These are phyloP conservation scores for Pogonophryne albipinna DNA, from an alignment of 2,797 vertebrate genomes.

Conservation along the genomic window DNA sequence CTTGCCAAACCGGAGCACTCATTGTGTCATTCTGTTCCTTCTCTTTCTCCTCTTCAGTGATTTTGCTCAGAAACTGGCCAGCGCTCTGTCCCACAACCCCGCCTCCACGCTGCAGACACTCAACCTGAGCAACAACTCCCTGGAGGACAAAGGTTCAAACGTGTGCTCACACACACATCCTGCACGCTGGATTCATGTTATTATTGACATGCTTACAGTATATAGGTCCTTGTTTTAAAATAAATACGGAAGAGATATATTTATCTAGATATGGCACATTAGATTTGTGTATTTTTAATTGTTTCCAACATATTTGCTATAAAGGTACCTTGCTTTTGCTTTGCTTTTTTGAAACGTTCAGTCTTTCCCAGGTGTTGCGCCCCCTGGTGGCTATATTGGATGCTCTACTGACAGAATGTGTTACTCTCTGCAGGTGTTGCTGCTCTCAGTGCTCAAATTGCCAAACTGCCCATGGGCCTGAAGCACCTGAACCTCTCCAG, in stretches of 20 bases:
- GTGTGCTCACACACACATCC: not conserved
- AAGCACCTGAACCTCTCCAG: conserved; percentile 93
- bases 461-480: conserved; percentile 93
- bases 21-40: not conserved
- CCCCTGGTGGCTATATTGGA: conserved; percentile 23
- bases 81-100: conserved; percentile 90
- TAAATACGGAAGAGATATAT: not conserved
- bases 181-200: not conserved
- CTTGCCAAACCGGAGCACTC: not conserved
- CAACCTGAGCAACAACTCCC: conserved; percentile 92
- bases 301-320: not conserved
- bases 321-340: too few relatives aligned
- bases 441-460: conserved; percentile 90
- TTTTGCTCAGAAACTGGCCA: conserved; percentile 93
- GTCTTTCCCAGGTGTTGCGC: not conserved
- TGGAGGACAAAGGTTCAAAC: conserved; percentile 94
- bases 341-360: too few relatives aligned
- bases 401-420: not conserved
- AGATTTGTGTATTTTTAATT: not conserved
- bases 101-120: conserved; percentile 92
- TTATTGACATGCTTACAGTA: not conserved
- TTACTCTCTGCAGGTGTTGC: conserved; percentile 84
- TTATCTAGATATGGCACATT: not conserved
- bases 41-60: conserved; percentile 82
- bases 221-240: not conserved